These are phyloP conservation scores for Torymus tubicola DNA, from an alignment of 2,888 invertebrate species.

Conservation along the genomic window DNA sequence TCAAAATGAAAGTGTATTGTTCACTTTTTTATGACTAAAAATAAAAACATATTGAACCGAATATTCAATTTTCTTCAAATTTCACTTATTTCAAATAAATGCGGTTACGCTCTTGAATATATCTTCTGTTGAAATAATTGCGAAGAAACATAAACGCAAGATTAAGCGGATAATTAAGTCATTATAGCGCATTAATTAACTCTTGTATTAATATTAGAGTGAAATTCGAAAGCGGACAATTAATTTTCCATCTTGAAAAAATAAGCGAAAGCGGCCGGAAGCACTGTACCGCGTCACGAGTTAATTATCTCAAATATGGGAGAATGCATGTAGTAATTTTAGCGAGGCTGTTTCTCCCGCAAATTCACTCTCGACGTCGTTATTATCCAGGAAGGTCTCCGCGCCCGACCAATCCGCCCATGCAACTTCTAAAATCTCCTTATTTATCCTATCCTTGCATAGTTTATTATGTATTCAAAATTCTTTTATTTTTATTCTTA, in stretches of 20 bases:
- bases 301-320: slow-evolving; percentile 40
- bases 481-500: too few relatives aligned
- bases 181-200: too few relatives aligned
- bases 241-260: not conserved
- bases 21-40: too few relatives aligned
- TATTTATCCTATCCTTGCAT: not conserved
- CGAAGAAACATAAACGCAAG: too few relatives aligned
- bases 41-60: too few relatives aligned
- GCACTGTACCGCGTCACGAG: slow-evolving; percentile 6
- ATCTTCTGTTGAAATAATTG: too few relatives aligned
- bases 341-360: slow-evolving; percentile 10
- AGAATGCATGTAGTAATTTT: slow-evolving; percentile 14
- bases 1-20: too few relatives aligned
- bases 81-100: too few relatives aligned
- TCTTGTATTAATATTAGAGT: too few relatives aligned
- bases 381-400: not conserved
- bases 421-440: not conserved
- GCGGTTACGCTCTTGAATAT: too few relatives aligned
- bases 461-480: not conserved
- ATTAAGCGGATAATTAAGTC: too few relatives aligned
- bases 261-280: slow-evolving; percentile 4
- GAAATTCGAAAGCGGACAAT: not conserved
- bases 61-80: too few relatives aligned
- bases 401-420: not conserved
- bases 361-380: slow-evolving; percentile 9